Evolutionary conservation across 2,113 vertebrate genomes (phyloP).

Genomic region (Pteronura brasiliensis): DNA sequence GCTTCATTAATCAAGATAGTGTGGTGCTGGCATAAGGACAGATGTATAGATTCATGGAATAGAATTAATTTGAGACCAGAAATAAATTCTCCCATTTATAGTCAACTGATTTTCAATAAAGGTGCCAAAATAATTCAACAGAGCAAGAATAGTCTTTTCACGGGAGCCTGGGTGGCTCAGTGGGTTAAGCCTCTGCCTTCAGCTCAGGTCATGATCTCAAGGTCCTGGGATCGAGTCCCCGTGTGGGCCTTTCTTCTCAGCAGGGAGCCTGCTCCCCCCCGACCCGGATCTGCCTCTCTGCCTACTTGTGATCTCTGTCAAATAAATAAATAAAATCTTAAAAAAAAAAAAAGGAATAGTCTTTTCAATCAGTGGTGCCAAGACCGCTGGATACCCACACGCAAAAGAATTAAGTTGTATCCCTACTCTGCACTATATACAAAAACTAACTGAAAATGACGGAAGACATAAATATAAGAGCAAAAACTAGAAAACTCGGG

Average conservation of each 20-base stretch:
- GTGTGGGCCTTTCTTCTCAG: no score
- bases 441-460: background rate
- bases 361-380: background rate
- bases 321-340: no score
- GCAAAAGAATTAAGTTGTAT: background rate
- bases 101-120: background rate
- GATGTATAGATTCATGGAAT: background rate
- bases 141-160: background rate
- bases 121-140: constrained; percentile 7
- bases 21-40: background rate
- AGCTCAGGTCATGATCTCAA: no score
- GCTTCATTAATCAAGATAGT: background rate
- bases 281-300: no score
- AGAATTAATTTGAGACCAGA: background rate
- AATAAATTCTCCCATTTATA: background rate
- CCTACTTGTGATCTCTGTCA: no score
- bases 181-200: no score
- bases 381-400: background rate
- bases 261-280: no score
- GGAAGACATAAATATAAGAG: background rate
- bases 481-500: background rate
- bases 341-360: background rate
- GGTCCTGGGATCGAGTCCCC: no score
- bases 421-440: background rate
- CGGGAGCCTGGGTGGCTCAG: no score